Conservation (phyloP, 2,113 vertebrate genomes). For the Tragelaphus scriptus region DNA sequence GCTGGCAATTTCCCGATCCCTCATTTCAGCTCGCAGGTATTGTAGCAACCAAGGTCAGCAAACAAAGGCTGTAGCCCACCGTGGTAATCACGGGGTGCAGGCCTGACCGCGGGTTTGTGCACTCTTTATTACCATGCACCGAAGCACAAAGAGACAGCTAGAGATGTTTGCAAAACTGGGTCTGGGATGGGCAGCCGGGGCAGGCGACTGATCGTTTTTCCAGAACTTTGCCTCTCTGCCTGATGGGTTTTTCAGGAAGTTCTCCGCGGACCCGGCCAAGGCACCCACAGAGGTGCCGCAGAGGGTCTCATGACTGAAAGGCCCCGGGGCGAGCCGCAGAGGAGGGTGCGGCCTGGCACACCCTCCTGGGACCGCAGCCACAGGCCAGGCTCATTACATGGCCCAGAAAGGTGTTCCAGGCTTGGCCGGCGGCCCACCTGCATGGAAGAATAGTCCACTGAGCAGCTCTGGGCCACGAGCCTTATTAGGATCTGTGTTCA, state of each 20-base stretch:
- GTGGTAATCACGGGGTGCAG: conserved; percentile 11
- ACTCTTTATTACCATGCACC: accelerated
- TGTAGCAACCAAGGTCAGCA: conserved; percentile 78
- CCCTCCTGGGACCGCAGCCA: neutral
- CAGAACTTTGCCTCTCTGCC: neutral
- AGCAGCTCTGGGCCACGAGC: accelerated
- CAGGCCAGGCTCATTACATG: neutral
- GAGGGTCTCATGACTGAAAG: neutral
- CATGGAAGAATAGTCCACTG: neutral
- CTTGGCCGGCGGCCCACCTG: neutral
- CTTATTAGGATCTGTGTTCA: neutral
- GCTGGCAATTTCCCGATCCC: conserved; percentile 74
- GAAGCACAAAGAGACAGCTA: neutral
- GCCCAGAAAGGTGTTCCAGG: neutral
- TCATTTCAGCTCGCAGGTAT: conserved; percentile 75
- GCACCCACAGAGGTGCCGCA: neutral
- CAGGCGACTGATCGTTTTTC: neutral
- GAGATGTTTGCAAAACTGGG: accelerated
- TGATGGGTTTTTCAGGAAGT: neutral
- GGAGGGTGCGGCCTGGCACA: neutral
- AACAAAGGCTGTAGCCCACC: conserved; percentile 73
- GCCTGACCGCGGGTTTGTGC: neutral
- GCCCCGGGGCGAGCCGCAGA: neutral
- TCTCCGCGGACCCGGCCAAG: accelerated
- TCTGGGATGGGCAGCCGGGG: accelerated